Conservation (phyloP, 1,140 invertebrate species). For the Zaprionus africanus region DNA sequence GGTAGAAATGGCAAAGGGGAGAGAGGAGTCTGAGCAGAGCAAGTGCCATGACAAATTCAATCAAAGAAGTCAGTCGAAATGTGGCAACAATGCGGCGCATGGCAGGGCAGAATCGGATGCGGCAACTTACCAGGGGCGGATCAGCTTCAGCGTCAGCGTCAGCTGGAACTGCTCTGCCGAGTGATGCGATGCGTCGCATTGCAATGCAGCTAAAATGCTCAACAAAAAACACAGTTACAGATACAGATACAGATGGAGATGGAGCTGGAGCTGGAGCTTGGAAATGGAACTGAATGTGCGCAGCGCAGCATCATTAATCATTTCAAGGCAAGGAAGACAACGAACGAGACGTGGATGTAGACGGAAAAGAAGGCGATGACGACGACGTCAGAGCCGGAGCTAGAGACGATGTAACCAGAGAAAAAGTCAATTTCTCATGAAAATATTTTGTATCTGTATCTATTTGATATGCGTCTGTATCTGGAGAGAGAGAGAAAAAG, state of each 20-base stretch:
- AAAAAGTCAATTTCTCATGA: constrained; percentile 84
- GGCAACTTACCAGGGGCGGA: constrained; percentile 47
- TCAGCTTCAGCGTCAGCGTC: not conserved
- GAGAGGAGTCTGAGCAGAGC: constrained; percentile 23
- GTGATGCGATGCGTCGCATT: constrained; percentile 45
- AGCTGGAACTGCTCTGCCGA: constrained; percentile 48
- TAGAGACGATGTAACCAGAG: constrained; percentile 48
- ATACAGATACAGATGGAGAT: constrained; percentile 48
- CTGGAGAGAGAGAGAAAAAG: constrained; percentile 17
- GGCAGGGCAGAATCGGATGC: constrained; percentile 38
- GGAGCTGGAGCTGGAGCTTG: constrained; percentile 31
- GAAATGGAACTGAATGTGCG: constrained; percentile 73
- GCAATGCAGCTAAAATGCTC: constrained; percentile 66
- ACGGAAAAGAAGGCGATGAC: constrained; percentile 60
- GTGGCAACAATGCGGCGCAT: constrained; percentile 46
- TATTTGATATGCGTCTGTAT: constrained; percentile 65
- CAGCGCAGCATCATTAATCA: constrained; percentile 83
- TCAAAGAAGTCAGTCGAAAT: constrained; percentile 52
- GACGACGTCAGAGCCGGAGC: constrained; percentile 28
- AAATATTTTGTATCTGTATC: constrained; percentile 79
- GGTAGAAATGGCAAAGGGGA: constrained; percentile 9
- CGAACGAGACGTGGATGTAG: constrained; percentile 54
- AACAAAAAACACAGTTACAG: constrained; percentile 51
- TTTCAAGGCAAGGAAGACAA: constrained; percentile 72
- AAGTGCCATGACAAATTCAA: constrained; percentile 69